phyloP scores from a whole-genome alignment of 1,140 invertebrate genomes.

The Lepidurus apus region DNA sequence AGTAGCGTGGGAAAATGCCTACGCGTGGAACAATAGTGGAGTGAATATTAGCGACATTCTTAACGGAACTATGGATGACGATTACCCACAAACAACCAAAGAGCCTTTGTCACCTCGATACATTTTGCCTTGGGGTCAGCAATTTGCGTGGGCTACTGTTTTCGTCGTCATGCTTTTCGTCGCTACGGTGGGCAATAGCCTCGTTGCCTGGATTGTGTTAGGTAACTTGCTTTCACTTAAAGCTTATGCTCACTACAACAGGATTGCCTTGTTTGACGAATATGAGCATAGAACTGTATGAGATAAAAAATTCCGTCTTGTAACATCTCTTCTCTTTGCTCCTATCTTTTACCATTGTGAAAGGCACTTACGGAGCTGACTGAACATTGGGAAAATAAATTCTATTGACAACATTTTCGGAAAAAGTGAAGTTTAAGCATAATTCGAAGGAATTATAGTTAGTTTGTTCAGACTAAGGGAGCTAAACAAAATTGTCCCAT shows the following conservation, averaged over 20 bases:
- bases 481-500: no score
- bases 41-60: not conserved
- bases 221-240: conserved; percentile 52
- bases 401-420: no score
- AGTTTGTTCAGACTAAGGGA: no score
- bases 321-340: no score
- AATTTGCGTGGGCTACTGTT: conserved; percentile 62
- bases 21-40: not conserved
- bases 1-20: not conserved
- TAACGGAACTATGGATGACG: not conserved
- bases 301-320: no score
- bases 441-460: no score
- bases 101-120: conserved; percentile 15
- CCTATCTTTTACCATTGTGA: no score
- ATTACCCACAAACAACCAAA: not conserved
- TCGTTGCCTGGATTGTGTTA: conserved; percentile 84
- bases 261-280: not conserved
- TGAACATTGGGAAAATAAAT: no score
- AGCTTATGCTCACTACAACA: not conserved
- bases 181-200: conserved; percentile 72
- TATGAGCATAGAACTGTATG: no score
- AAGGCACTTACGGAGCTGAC: no score
- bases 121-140: conserved; percentile 45
- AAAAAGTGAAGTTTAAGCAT: no score
- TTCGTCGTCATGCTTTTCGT: conserved; percentile 68